Percentiles rank a stretch among this genome's conserved stretches.
Conservation (phyloP, 53 echinoderm and acorn worm genomes). For the Actinopyga echinites region DNA sequence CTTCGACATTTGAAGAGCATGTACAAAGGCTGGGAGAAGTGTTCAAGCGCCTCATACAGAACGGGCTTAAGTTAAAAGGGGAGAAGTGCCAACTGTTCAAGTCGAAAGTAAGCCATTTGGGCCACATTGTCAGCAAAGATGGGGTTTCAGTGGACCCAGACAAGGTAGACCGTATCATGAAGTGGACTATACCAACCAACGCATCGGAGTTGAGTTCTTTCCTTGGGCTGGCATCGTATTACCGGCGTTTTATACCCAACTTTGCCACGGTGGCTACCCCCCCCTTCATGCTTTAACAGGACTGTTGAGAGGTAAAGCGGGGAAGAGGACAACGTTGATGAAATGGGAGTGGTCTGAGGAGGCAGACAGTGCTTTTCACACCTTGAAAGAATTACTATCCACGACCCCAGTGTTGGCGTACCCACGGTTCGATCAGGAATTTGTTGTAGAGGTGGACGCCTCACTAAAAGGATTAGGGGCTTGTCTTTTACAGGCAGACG, state of each 20-base stretch:
- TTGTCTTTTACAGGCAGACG: conserved; percentile 34
- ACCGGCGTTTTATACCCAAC: conserved; percentile 46
- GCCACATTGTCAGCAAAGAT: conserved; percentile 39
- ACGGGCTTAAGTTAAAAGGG: conserved; percentile 71
- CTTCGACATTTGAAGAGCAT: conserved; percentile 61
- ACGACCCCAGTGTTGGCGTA: conserved; percentile 38
- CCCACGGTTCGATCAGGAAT: conserved; percentile 19
- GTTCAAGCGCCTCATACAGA: conserved; percentile 38
- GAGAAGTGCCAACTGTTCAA: conserved; percentile 55
- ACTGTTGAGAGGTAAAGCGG: neutral
- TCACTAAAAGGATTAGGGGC: conserved; percentile 35
- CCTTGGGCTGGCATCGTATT: conserved; percentile 57
- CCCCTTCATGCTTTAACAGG: conserved; percentile 49
- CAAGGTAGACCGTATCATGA: conserved; percentile 36
- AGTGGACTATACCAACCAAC: conserved; percentile 43
- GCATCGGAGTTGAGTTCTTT: conserved; percentile 46
- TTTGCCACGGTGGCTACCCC: conserved; percentile 42
- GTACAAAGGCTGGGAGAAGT: conserved; percentile 44
- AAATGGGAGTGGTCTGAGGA: conserved; percentile 36
- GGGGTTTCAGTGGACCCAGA: conserved; percentile 53
- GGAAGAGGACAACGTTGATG: neutral
- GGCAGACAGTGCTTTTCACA: conserved; percentile 35
- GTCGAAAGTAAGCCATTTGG: conserved; percentile 39
- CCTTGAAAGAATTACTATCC: conserved; percentile 33
- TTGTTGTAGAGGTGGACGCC: conserved; percentile 34